Conservation (phyloP, 1,140 invertebrate species). For the Panagrolaimus sp. region DNA sequence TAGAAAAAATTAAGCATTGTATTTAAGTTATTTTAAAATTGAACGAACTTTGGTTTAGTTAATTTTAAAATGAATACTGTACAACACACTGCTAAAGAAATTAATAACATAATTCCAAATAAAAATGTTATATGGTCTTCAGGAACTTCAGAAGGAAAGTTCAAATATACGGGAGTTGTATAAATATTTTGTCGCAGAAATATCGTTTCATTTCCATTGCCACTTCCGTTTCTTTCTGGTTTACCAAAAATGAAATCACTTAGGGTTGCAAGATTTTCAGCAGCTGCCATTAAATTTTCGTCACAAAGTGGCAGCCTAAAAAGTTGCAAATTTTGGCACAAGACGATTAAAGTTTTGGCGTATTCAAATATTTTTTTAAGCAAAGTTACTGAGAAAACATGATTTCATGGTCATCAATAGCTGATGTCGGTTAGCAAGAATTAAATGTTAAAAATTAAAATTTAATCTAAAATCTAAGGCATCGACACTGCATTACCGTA, state of each 20-base stretch:
- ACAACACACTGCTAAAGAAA: constrained; percentile 28
- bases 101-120: constrained; percentile 31
- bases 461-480: background rate
- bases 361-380: background rate
- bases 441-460: constrained; percentile 1
- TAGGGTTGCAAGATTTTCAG: constrained; percentile 5
- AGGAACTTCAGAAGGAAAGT: constrained; percentile 29
- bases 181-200: constrained; percentile 6
- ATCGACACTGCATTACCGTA: background rate
- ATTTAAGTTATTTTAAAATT: background rate
- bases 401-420: background rate
- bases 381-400: background rate
- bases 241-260: constrained; percentile 11
- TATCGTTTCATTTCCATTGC: background rate
- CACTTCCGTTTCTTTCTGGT: background rate
- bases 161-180: constrained; percentile 25
- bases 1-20: background rate
- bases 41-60: constrained; percentile 29
- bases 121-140: constrained; percentile 33
- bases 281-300: constrained; percentile 1
- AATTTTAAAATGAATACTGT: constrained; percentile 31
- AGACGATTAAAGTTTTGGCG: background rate
- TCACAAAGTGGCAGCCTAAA: constrained; percentile 12
- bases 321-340: background rate
- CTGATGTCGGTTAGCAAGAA: background rate